Evolutionary conservation across 1,140 invertebrate species (phyloP), one percentile per base, ranked within the genome.

Genomic region (Ostrea denselamellosa): DNA sequence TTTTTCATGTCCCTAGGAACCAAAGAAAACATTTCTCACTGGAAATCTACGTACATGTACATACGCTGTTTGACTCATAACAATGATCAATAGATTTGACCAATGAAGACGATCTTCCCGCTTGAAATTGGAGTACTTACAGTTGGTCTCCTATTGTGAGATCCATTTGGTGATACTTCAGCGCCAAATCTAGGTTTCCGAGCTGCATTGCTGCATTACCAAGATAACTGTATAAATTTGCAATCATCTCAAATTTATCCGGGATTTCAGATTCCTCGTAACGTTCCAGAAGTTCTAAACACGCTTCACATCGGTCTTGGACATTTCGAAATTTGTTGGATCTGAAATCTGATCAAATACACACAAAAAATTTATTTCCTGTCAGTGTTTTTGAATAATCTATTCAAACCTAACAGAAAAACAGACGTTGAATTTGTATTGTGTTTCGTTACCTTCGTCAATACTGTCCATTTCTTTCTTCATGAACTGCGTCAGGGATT

Each of bases 201-300:
- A 90, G 85, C 68, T 94, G 91, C 77, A 94, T 90, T 53, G 92
- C 91, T 44, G 93, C 90, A 91, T 94, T 94, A 5, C 94, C 94
- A 88, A 93, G 91, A 65, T 86, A 92, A 87, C 92, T 93, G 89
- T 95, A 91, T 56, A 95, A 85, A 82, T 91, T 93, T 19, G 93
- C 91, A 2, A 92, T 86, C n/a, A 94, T 81, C 54, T 92, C 90
- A 54, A 89, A 85, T 86, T 92, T 92, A 53, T 93, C 91, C 0
- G 90, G 85, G 19, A 93, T 85, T 56, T 93, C 88, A 9, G 91
- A 90, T 0, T 93, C 92, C 3, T 91, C 87, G 87, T 90, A 92
- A 65, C 91, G 90, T 25, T 91, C 89, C 53, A 94, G 86, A 25
- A 91, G 83, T 77, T 91, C 90, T 17, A 94, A 87, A 51, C 90